Percentiles rank a stretch among this genome's conserved stretches.
Conservation (phyloP, 2,888 invertebrate genomes). For the Agriopis aurantiaria region DNA sequence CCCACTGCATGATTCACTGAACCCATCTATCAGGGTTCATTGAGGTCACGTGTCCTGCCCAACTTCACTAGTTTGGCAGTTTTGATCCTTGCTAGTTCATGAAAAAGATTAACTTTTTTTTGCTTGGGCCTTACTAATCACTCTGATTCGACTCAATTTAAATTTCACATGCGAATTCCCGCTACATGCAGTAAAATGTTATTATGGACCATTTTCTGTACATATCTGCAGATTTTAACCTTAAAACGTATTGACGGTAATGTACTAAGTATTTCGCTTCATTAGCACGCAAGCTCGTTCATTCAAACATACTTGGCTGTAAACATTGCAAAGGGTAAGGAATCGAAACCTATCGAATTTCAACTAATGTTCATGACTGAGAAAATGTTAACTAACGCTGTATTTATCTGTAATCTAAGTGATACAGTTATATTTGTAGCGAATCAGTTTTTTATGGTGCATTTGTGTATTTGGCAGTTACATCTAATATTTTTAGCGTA, state of each 20-base stretch:
- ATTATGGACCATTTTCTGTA: slow-evolving; percentile 25
- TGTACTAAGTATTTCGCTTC: slow-evolving; percentile 61
- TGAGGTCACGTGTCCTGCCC: too few species aligned
- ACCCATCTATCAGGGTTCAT: too few species aligned
- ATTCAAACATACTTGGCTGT: slow-evolving; percentile 58
- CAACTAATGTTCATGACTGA: slow-evolving; percentile 65
- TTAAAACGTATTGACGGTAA: slow-evolving; percentile 37
- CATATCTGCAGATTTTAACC: slow-evolving; percentile 29
- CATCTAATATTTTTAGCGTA: neutral
- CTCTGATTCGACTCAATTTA: neutral
- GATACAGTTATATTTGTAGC: slow-evolving; percentile 6
- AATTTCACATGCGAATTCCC: neutral
- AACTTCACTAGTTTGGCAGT: too few species aligned
- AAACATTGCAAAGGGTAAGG: slow-evolving; percentile 55
- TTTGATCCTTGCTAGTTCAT: too few species aligned
- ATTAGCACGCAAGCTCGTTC: slow-evolving; percentile 70
- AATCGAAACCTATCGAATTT: slow-evolving; percentile 72
- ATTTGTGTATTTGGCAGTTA: neutral
- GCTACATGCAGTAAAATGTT: neutral
- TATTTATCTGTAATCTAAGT: slow-evolving; percentile 53
- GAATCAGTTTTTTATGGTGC: neutral
- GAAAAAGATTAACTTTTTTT: too few species aligned
- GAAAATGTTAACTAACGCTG: slow-evolving; percentile 61
- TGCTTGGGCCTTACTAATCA: too few species aligned
- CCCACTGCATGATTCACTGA: too few species aligned